phyloP scores from a whole-genome alignment of 2,797 vertebrate genomes.

The Acipenser ruthenus region DNA sequence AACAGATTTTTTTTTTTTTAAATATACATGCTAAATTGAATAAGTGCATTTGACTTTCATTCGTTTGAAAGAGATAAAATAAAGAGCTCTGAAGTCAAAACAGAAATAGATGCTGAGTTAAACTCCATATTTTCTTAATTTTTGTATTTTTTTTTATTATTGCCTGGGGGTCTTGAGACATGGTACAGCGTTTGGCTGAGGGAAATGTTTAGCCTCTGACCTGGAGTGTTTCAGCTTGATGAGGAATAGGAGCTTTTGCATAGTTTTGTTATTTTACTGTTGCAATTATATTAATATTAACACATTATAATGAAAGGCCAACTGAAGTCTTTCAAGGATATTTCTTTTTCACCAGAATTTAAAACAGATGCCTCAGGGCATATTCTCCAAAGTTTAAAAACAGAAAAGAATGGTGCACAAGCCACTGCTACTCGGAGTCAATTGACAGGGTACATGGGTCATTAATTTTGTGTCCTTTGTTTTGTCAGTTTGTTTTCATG shows the following conservation, averaged over 20 bases:
- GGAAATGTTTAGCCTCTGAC: slow-evolving; percentile 9
- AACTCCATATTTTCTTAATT: slow-evolving; percentile 5
- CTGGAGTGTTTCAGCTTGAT: neutral
- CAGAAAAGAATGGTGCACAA: slow-evolving; percentile 58
- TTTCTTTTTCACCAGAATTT: slow-evolving; percentile 64
- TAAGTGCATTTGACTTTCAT: too few relatives aligned
- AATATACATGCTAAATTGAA: too few relatives aligned
- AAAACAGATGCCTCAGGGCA: slow-evolving; percentile 72
- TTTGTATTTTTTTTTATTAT: neutral
- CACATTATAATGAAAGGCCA: slow-evolving; percentile 75
- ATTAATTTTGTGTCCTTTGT: slow-evolving; percentile 99
- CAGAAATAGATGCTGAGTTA: neutral
- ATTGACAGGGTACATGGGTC: slow-evolving; percentile 87
- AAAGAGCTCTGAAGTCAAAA: neutral
- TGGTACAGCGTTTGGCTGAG: neutral
- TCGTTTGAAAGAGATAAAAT: neutral
- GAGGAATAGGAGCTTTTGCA: slow-evolving; percentile 1
- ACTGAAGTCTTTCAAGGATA: slow-evolving; percentile 61
- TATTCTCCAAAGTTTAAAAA: slow-evolving; percentile 47
- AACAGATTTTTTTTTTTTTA: too few relatives aligned
- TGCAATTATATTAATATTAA: slow-evolving; percentile 63
- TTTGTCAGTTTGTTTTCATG: slow-evolving; percentile 99
- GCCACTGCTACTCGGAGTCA: slow-evolving; percentile 84
- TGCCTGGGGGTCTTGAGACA: slow-evolving; percentile 1
- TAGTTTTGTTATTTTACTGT: slow-evolving; percentile 28